Evolutionary conservation across 2,797 vertebrate genomes (phyloP).

Genomic region (Phyllotis vaccarum): DNA sequence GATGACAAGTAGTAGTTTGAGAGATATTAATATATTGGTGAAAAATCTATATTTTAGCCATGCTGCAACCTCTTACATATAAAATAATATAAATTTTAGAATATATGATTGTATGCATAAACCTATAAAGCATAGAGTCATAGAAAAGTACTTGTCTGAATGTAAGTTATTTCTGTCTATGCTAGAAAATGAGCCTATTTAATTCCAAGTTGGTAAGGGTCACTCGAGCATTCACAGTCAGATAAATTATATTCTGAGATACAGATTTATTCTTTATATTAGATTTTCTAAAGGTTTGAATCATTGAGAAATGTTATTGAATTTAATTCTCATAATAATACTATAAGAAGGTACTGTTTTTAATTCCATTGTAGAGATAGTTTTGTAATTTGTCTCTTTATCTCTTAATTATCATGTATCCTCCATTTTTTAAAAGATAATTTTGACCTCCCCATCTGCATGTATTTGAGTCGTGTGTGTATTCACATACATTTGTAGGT

Average conservation of each 20-base stretch:
- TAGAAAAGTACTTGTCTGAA: not conserved
- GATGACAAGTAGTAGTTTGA: not conserved
- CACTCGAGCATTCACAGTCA: not conserved
- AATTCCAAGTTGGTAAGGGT: not conserved
- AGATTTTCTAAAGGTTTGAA: not conserved
- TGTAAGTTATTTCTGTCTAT: not conserved
- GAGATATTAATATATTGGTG: not conserved
- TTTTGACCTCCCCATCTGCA: accelerated
- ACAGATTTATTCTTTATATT: not conserved
- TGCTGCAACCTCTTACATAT: not conserved
- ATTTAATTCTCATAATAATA: not conserved
- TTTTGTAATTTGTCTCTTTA: not conserved
- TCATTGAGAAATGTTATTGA: not conserved
- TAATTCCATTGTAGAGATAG: not conserved
- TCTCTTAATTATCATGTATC: not conserved
- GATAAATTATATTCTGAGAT: not conserved
- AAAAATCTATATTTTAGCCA: not conserved
- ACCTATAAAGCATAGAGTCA: not conserved
- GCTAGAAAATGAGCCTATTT: not conserved
- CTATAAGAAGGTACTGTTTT: not conserved
- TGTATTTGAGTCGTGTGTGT: not conserved
- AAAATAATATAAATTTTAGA: not conserved
- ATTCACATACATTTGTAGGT: not conserved
- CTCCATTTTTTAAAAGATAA: not conserved
- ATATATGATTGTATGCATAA: not conserved